Evolutionary conservation across 2,797 vertebrate species (phyloP), one percentile per base, ranked within the genome.

Genomic region (Oryzias sinensis): DNA sequence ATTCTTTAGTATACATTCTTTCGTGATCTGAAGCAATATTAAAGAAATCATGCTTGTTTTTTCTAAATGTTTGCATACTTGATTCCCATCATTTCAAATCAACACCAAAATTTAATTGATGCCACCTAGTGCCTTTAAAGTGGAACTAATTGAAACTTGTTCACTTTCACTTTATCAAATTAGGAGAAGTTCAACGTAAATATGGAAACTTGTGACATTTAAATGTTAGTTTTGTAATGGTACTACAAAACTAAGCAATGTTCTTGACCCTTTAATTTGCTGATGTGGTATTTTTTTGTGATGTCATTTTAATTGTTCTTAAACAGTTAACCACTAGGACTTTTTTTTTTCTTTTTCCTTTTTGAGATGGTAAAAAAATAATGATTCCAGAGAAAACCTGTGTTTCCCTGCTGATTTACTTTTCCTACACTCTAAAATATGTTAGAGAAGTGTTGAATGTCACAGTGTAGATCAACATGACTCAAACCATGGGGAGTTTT

Each of bases 371-470:
- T 14, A 6, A 53, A 46, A 46, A 53, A 33, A 54, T 27, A 2
- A 51, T 77, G 56, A 80, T 63, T 37, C 59, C 43, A 55, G 66
- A 37, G 53, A 59, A 71, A 67, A 29, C 33, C 29, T 41, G 6
- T 47, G 44, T 61, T 20, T 52, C 29, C 14, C 50, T 67, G 27
- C 43, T 59, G 41, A 45, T 46, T 70, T 17, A 49, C 44, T 56
- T 60, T 65, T 52, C 57, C 22, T 56, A 60, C 56, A 56, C 4
- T 16, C 24, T 64, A 3, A 29, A 8, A 51, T 5, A 24, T 53
- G 53, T 51, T 52, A 25, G 56, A 71, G 68, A 84, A 79, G 68
- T 75, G 57, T 11, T 70, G 57, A 70, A 72, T 76, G 72, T 74
- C 75, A 74, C 37, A 41, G 48, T 54, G 6, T n/a, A 37, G 44